Evolutionary conservation across 2,113 vertebrate genomes (phyloP).

Genomic region (Sceloporus undulatus): DNA sequence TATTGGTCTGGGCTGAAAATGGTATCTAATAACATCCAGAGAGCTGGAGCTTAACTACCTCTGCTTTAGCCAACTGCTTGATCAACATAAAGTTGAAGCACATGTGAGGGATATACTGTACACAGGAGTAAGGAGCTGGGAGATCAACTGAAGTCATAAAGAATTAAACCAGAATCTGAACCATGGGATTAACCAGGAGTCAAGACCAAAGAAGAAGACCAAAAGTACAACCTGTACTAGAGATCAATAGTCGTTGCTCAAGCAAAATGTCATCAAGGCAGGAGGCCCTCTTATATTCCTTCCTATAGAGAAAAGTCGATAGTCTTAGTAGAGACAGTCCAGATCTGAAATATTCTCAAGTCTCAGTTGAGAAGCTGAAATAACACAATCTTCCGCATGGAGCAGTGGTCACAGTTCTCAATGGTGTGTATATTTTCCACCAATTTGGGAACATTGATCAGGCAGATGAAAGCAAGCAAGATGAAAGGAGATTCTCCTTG

Average conservation of each 20-base stretch:
- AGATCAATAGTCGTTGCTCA: not conserved
- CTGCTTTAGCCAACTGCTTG: not conserved
- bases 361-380: not conserved
- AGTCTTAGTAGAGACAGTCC: not conserved
- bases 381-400: too few relatives aligned
- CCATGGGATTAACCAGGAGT: not conserved
- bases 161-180: not conserved
- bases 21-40: not conserved
- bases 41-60: too few relatives aligned
- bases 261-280: not conserved
- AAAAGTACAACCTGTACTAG: not conserved
- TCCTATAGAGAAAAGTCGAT: not conserved
- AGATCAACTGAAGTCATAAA: not conserved
- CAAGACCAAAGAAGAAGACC: not conserved
- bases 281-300: not conserved
- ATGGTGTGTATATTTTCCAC: conserved; percentile 43
- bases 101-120: not conserved
- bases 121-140: not conserved
- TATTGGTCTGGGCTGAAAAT: not conserved
- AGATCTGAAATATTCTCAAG: not conserved
- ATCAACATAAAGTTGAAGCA: not conserved
- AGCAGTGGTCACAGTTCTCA: not conserved
- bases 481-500: conserved; percentile 62
- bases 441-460: conserved; percentile 28
- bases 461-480: conserved; percentile 63